These are phyloP conservation scores for Thelaira solivaga DNA, from an alignment of 2,888 invertebrate genomes.

Conservation along the genomic window DNA sequence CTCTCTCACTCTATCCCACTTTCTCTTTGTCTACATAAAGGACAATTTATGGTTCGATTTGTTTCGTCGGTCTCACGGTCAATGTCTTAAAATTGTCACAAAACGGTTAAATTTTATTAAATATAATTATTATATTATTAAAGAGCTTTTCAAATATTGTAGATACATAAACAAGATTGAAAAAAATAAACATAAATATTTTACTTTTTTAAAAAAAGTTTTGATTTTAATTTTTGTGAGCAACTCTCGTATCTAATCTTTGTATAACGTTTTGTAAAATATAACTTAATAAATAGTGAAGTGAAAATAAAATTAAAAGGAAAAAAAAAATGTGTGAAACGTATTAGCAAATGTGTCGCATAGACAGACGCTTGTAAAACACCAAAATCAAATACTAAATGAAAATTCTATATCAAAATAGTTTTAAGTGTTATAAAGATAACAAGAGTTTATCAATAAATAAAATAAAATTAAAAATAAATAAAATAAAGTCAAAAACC, in stretches of 20 bases:
- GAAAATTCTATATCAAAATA: constrained; percentile 14
- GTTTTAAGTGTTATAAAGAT: not conserved
- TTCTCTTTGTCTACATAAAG: constrained; percentile 23
- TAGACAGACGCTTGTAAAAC: constrained; percentile 3
- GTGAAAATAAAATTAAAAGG: not conserved
- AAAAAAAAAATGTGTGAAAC: constrained; percentile 17
- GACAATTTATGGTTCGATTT: constrained; percentile 43
- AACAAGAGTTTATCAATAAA: constrained; percentile 37
- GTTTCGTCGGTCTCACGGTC: constrained; percentile 33
- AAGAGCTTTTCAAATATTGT: constrained; percentile 9
- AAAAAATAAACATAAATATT: no score
- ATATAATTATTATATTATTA: constrained; percentile 22
- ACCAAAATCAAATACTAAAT: constrained; percentile 22
- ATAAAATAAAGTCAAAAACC: not conserved
- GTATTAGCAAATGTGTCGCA: constrained; percentile 14
- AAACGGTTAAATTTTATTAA: constrained; percentile 8
- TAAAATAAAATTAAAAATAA: constrained; percentile 4
- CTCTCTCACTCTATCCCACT: constrained; percentile 27
- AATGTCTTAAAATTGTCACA: constrained; percentile 41
- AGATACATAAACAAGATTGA: constrained; percentile 14
- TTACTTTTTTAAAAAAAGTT: constrained; percentile 4
- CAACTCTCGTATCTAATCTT: constrained; percentile 62
- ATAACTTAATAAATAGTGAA: constrained; percentile 34
- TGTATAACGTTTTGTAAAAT: constrained; percentile 56
- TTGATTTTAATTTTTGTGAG: not conserved